These are phyloP conservation scores for Tangachromis dhanisi DNA, from an alignment of 2,113 vertebrate species.

Conservation along the genomic window DNA sequence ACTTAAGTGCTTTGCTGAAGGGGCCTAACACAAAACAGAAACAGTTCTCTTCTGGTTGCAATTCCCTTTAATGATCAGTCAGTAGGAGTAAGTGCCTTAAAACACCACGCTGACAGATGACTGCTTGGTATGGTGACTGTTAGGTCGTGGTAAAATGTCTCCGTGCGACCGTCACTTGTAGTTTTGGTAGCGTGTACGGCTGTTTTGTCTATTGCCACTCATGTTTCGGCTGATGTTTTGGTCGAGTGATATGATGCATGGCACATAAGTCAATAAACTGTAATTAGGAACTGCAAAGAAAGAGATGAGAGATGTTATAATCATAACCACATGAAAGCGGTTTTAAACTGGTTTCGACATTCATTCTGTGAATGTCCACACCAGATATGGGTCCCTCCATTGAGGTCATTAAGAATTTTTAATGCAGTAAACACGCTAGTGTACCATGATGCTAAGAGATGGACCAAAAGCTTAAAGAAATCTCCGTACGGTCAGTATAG, in stretches of 20 bases:
- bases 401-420: neutral
- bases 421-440: neutral
- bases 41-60: constrained; percentile 1
- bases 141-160: neutral
- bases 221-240: neutral
- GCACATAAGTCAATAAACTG: neutral
- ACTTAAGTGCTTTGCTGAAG: constrained; percentile 25
- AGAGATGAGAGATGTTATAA: neutral
- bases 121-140: neutral
- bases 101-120: neutral
- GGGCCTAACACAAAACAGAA: neutral
- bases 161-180: neutral
- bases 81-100: neutral
- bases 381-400: neutral
- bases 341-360: neutral
- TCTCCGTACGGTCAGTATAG: neutral
- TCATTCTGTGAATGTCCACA: neutral
- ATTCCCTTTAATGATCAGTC: constrained; percentile 28
- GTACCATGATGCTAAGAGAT: neutral
- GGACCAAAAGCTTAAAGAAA: neutral
- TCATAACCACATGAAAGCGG: neutral
- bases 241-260: neutral
- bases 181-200: neutral
- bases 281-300: neutral
- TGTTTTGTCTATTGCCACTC: neutral